Conservation (phyloP, 2,113 vertebrate genomes). For the Aviceda subcristata region DNA sequence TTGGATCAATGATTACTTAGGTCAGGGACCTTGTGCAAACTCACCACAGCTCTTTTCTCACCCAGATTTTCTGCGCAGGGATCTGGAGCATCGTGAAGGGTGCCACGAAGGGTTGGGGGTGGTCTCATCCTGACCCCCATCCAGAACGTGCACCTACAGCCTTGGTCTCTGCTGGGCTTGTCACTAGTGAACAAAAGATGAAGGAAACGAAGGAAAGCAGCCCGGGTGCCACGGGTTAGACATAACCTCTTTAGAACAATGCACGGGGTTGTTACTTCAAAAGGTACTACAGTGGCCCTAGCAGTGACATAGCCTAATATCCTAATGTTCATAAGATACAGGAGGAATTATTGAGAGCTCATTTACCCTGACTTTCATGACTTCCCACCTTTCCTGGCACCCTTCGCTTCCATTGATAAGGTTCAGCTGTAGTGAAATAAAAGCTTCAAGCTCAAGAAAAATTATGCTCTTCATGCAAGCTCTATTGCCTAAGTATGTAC, state of each 20-base stretch:
- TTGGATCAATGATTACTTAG: background rate
- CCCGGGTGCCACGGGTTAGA: background rate
- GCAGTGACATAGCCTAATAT: background rate
- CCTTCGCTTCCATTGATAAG: background rate
- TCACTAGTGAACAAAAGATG: background rate
- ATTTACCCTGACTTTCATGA: background rate
- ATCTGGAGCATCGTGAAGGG: background rate
- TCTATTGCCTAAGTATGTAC: background rate
- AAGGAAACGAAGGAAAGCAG: background rate
- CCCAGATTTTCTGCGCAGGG: background rate
- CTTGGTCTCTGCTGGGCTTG: background rate
- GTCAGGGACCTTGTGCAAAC: background rate
- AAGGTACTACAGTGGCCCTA: background rate
- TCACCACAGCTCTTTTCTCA: background rate
- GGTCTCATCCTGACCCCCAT: background rate
- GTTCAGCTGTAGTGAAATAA: background rate
- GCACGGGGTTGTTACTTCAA: background rate
- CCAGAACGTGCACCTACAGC: background rate
- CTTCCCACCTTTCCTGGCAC: background rate
- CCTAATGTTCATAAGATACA: background rate
- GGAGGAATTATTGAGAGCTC: background rate
- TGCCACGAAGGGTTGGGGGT: background rate
- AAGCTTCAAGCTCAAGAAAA: background rate
- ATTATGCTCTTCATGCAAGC: background rate
- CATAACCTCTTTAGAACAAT: background rate